Evolutionary conservation across 2,797 vertebrate species (phyloP).

Genomic region (Tragopan temminckii): DNA sequence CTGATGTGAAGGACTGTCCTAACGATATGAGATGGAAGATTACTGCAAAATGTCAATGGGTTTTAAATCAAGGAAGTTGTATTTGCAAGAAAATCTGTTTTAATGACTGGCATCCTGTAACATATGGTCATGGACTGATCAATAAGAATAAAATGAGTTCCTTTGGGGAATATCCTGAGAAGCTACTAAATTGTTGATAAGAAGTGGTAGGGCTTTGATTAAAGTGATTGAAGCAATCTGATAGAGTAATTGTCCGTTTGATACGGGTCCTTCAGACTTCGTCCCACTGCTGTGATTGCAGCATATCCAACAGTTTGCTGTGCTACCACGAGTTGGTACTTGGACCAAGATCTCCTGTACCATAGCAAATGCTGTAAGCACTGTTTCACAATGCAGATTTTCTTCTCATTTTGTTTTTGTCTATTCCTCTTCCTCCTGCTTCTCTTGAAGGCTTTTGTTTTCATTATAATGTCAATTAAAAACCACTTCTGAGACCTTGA

Average conservation of each 20-base stretch:
- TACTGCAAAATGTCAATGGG: background rate
- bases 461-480: background rate
- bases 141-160: background rate
- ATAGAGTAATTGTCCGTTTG: background rate
- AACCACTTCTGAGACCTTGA: background rate
- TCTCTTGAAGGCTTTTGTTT: background rate
- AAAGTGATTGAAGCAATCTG: constrained; percentile 1
- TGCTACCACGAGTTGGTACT: rapidly evolving
- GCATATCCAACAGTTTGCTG: background rate
- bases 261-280: background rate
- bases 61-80: background rate
- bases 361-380: background rate
- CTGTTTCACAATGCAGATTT: background rate
- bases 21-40: background rate
- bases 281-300: background rate
- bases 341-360: background rate
- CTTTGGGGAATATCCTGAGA: background rate
- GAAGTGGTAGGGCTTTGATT: constrained; percentile 19
- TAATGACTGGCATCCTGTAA: background rate
- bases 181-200: constrained; percentile 14
- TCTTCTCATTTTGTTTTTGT: background rate
- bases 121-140: background rate
- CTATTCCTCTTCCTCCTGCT: background rate
- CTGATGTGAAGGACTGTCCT: background rate
- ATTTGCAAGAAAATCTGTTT: background rate